Evolutionary conservation across 2,797 vertebrate genomes (phyloP).

Genomic region (Ctenopoma multispine): DNA sequence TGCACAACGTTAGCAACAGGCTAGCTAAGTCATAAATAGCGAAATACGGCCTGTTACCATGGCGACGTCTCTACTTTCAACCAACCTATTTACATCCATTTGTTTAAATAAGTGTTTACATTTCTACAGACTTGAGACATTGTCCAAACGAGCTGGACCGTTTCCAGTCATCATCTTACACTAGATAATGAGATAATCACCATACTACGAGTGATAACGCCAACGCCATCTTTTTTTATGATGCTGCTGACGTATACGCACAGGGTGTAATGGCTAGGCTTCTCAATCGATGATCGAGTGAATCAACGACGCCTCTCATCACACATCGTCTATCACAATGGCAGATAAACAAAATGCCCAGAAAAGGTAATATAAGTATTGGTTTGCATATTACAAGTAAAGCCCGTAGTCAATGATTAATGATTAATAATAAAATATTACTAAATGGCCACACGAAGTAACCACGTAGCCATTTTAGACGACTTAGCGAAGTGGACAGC

Average conservation of each 20-base stretch:
- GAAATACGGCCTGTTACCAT: background rate
- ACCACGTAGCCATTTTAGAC: background rate
- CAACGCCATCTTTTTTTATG: too few relatives aligned
- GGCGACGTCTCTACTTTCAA: background rate
- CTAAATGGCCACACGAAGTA: background rate
- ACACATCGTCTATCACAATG: constrained; percentile 55
- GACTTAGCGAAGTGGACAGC: background rate
- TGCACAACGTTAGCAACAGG: too few relatives aligned
- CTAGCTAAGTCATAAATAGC: background rate
- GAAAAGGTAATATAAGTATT: constrained; percentile 69
- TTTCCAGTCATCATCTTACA: background rate
- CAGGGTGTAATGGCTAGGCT: background rate
- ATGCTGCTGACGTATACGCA: constrained; percentile 50
- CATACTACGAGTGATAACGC: background rate
- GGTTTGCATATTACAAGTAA: accelerated
- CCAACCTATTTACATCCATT: background rate
- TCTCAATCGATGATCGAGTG: constrained; percentile 68
- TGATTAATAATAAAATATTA: background rate
- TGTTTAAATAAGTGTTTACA: too few relatives aligned
- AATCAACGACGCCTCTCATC: constrained; percentile 30
- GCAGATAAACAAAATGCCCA: constrained; percentile 77
- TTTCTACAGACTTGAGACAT: accelerated
- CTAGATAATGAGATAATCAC: background rate
- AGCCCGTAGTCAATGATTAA: accelerated
- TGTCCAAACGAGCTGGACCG: background rate